A percentile compares a stretch with the other conserved stretches of the same genome.
These are phyloP conservation scores for Eristalinus aeneus DNA, from an alignment of 2,888 invertebrate species.

Conservation along the genomic window DNA sequence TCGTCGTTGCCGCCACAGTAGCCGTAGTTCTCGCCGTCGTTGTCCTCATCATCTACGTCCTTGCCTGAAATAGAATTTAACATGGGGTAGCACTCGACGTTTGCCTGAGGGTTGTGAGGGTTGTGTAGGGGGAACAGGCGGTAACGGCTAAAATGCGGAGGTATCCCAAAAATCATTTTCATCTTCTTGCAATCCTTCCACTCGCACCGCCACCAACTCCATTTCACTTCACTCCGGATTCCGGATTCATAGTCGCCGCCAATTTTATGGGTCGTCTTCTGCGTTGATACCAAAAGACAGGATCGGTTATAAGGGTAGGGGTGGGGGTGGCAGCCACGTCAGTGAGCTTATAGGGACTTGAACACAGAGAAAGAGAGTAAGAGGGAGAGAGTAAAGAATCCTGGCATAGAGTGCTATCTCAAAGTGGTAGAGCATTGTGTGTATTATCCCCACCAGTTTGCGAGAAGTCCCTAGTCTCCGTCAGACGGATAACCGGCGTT, in stretches of 20 bases:
- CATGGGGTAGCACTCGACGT: conserved; percentile 24
- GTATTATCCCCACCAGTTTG: conserved; percentile 63
- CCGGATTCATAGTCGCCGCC: conserved; percentile 55
- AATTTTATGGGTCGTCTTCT: conserved; percentile 67
- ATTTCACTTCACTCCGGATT: conserved; percentile 2
- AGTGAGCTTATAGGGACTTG: conserved; percentile 39
- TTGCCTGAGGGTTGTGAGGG: conserved; percentile 24
- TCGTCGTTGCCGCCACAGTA: not conserved
- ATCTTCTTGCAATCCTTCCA: conserved; percentile 63
- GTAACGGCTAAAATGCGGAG: not conserved
- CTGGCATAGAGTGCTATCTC: conserved; percentile 48
- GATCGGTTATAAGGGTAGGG: not conserved
- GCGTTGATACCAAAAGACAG: conserved; percentile 14
- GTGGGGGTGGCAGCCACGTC: not conserved
- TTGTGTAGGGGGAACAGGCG: conserved; percentile 2
- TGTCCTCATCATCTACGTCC: conserved; percentile 5
- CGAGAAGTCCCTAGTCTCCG: conserved; percentile 33
- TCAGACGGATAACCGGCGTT: not conserved
- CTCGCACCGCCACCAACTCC: conserved; percentile 26
- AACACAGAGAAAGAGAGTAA: not conserved
- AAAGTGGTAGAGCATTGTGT: conserved; percentile 62
- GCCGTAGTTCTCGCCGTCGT: not conserved
- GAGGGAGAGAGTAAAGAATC: not conserved
- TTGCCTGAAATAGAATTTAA: conserved; percentile 53
- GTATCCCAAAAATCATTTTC: conserved; percentile 64